Evolutionary conservation across 2,888 invertebrate species (phyloP).

Genomic region (Lochmaea crataegi): DNA sequence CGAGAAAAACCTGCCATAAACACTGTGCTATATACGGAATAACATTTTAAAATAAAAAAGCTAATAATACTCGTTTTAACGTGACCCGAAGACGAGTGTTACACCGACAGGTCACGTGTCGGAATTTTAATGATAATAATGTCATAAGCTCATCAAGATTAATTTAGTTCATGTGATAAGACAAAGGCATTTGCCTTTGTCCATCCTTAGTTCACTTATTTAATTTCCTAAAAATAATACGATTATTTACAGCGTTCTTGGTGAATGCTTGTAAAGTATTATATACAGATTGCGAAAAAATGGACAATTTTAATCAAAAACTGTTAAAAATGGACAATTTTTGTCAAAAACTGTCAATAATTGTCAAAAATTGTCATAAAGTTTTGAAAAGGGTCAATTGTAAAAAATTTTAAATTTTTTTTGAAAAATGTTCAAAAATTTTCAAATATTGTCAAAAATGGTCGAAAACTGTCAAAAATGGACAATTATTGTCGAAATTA

Average conservation of each 20-base stretch:
- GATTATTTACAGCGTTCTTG: neutral
- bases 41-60: neutral
- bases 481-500: no score
- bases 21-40: neutral
- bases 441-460: no score
- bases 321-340: no score
- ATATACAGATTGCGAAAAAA: no score
- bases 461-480: no score
- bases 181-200: conserved; percentile 12
- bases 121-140: conserved; percentile 26
- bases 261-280: neutral
- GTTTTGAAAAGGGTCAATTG: no score
- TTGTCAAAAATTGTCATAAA: no score
- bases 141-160: conserved; percentile 18
- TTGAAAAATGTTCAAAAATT: no score
- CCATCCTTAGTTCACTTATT: neutral
- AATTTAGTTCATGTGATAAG: conserved; percentile 13
- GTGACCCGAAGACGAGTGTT: conserved; percentile 14
- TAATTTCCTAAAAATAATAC: conserved; percentile 2
- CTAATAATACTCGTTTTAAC: neutral
- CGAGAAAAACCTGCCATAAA: no score
- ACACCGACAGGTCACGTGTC: conserved; percentile 10
- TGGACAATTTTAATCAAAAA: no score
- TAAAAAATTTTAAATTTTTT: no score
- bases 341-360: no score